phyloP scores from a whole-genome alignment of 1,140 invertebrate species.

The Cyphomyrmex costatus region DNA sequence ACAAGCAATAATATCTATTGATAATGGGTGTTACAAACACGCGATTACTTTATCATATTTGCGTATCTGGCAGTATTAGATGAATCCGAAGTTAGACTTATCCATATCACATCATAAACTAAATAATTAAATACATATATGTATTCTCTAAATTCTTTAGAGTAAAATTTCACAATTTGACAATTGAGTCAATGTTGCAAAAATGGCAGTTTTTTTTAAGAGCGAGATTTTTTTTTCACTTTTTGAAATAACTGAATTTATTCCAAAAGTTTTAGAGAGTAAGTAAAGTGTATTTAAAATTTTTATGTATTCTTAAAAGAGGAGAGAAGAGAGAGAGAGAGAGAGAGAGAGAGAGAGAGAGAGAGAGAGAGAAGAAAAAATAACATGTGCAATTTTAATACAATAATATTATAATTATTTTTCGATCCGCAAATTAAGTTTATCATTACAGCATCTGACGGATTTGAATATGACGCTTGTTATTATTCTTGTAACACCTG shows the following conservation, averaged over 20 bases:
- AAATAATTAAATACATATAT: neutral
- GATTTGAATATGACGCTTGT: neutral
- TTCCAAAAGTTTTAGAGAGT: neutral
- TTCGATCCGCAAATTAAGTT: neutral
- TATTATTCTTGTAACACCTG: slow-evolving; percentile 26
- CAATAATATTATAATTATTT: neutral
- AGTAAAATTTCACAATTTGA: too few species aligned
- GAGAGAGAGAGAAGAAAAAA: neutral
- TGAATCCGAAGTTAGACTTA: neutral
- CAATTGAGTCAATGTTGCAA: too few species aligned
- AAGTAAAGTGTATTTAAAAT: neutral
- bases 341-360: neutral
- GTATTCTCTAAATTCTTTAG: too few species aligned
- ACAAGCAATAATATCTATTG: neutral
- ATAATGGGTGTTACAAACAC: neutral
- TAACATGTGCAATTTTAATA: neutral
- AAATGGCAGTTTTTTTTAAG: too few species aligned
- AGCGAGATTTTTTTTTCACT: too few species aligned
- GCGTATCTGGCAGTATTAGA: neutral
- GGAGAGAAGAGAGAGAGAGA: too few species aligned
- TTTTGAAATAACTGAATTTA: too few species aligned
- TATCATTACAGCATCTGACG: neutral
- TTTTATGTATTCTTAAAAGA: neutral
- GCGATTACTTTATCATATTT: neutral
- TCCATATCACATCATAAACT: neutral